Conservation (phyloP, 2,797 vertebrate species). For the Babyrousa celebensis region DNA sequence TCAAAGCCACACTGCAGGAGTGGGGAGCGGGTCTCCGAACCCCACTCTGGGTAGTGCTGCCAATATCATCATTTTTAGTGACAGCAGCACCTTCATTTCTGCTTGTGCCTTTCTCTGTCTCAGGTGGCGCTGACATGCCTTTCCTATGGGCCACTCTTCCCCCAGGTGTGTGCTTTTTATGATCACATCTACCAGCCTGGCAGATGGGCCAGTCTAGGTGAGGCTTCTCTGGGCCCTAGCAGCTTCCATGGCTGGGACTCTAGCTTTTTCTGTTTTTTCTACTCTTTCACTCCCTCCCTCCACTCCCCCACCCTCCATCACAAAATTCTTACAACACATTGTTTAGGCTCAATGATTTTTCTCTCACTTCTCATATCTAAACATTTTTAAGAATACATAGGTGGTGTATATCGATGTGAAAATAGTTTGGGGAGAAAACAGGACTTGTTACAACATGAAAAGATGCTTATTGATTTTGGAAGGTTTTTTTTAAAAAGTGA, state of each 20-base stretch:
- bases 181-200: neutral
- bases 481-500: constrained; percentile 17
- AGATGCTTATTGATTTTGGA: constrained; percentile 12
- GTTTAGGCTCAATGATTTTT: constrained; percentile 3
- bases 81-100: constrained; percentile 55
- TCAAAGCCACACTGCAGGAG: neutral
- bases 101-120: constrained; percentile 37
- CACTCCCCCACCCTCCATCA: neutral
- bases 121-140: constrained; percentile 4
- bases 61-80: neutral
- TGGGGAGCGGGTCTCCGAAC: neutral
- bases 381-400: neutral
- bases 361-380: constrained; percentile 35
- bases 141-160: constrained; percentile 5
- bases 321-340: neutral
- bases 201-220: neutral
- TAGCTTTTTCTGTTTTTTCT: constrained; percentile 53
- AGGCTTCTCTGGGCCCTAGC: neutral
- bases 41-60: neutral
- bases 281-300: constrained; percentile 27
- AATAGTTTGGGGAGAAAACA: neutral
- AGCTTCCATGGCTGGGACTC: neutral
- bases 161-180: neutral
- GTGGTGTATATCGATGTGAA: constrained; percentile 48
- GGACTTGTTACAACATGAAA: neutral